Base-by-base conservation (phyloP, 2,113 vertebrate genomes). In the Xenopus borealis region DNA sequence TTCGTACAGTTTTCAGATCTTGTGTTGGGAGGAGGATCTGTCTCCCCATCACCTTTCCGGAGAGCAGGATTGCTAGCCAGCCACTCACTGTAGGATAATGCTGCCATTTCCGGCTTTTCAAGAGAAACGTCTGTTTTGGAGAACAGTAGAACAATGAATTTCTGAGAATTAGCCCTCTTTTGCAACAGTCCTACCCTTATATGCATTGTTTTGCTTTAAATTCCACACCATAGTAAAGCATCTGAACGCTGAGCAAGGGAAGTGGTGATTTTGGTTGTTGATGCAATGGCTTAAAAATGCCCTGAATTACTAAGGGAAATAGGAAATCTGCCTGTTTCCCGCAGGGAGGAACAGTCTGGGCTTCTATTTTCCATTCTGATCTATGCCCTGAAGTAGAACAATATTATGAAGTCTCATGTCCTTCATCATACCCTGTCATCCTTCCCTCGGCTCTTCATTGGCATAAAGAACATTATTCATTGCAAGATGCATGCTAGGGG, bases 91-190 rank as follows among this genome's bases (percentile, higher is more conserved):
- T 77, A 77, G 67, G 74, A 77, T 77, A 70, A 77, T 70, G 74
- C 61, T 64, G 67, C 59, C 19, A 70, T 77, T 77, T 77, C 74
- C 74, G 66, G 33, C 74, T 57, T 77, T 77, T 77, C 47, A 70
- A 67, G 47, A 23, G 57, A 30, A 68, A 27, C 11, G 12, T 50
- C 59, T 77, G 67, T 70, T 77, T 70, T 27, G 55, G 58, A 68
- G 20, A 44, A 68, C 13, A 14, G 58, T 12, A 70, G 67, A 77
- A 77, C 74, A 77, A 77, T 77, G 66, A 13, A 62, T 63, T 77
- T 44, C 59, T 77, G 33, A 19, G 19, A 18, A 57, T 70, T 70
- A 77, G 64, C 74, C 33, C 33, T 67, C n/a, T 53, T 46, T 16
- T 40, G 4, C 16, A 9, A 10, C 9, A n/a, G 47, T 12, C 7